A percentile compares a stretch with the other conserved stretches of the same genome.
Evolutionary conservation across 2,888 invertebrate species (phyloP).

Genomic region (Brachycybe producta): DNA sequence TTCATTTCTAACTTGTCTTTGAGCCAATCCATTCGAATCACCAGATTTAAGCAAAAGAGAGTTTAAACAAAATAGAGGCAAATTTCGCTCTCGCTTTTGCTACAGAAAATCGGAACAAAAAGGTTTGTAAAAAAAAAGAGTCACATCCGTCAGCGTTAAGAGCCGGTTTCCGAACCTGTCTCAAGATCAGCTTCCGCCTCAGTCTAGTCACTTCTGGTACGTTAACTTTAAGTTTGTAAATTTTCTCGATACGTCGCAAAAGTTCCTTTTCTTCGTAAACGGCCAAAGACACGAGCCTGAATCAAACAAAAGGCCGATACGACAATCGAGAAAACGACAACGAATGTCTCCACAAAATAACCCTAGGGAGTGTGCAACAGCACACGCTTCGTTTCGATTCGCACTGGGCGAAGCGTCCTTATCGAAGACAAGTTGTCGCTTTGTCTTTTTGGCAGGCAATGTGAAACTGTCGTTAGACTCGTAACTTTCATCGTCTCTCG

Average conservation of each 20-base stretch:
- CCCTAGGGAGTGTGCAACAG: not conserved
- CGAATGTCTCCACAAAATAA: not conserved
- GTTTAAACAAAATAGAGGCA: conserved; percentile 46
- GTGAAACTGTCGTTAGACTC: not conserved
- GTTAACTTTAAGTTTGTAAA: conserved; percentile 28
- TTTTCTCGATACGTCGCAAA: conserved; percentile 27
- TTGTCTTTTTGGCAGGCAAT: no score
- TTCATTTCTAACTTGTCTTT: not conserved
- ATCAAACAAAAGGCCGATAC: not conserved
- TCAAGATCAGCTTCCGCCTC: conserved; percentile 45
- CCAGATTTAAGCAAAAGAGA: no score
- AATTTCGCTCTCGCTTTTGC: conserved; percentile 42
- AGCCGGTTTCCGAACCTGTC: conserved; percentile 32
- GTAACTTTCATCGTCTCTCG: not conserved
- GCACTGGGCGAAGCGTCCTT: not conserved
- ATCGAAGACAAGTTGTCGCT: not conserved
- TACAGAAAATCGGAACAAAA: conserved; percentile 22
- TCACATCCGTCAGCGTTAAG: not conserved
- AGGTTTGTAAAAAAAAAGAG: conserved; percentile 12
- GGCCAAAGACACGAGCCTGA: conserved; percentile 34
- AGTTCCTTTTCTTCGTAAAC: conserved; percentile 40
- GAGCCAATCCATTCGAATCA: not conserved
- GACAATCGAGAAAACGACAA: not conserved
- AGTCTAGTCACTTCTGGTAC: conserved; percentile 36
- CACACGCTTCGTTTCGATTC: not conserved